These are phyloP conservation scores for Chiroxiphia lanceolata DNA, from an alignment of 2,797 vertebrate genomes.

Conservation along the genomic window DNA sequence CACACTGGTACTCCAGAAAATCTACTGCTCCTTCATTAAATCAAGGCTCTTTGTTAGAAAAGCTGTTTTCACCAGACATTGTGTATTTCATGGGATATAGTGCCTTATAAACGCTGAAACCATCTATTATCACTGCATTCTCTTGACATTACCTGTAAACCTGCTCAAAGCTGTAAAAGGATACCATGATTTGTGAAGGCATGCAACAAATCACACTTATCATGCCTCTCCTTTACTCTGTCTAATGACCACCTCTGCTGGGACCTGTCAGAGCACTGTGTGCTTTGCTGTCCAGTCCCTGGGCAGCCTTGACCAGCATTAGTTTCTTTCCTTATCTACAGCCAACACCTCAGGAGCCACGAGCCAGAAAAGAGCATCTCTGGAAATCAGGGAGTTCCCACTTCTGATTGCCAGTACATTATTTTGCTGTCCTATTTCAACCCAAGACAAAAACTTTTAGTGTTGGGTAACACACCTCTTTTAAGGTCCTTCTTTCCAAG, in stretches of 20 bases:
- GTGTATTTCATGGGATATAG: background rate
- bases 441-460: background rate
- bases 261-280: background rate
- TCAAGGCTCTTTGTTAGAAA: constrained; percentile 1
- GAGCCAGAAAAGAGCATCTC: background rate
- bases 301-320: background rate
- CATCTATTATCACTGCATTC: background rate
- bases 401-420: fast-evolving
- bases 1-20: background rate
- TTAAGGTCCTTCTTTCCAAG: background rate
- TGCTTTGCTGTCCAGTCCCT: background rate
- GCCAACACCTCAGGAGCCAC: background rate
- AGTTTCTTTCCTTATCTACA: background rate
- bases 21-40: background rate
- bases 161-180: background rate
- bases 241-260: background rate
- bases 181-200: background rate
- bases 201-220: background rate
- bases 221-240: background rate
- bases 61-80: background rate
- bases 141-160: background rate
- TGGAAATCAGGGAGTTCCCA: background rate
- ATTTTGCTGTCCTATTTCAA: background rate
- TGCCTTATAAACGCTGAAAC: background rate
- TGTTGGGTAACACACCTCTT: background rate